phyloP scores from a whole-genome alignment of 2,888 invertebrate species.

The Andrena hattorfiana region DNA sequence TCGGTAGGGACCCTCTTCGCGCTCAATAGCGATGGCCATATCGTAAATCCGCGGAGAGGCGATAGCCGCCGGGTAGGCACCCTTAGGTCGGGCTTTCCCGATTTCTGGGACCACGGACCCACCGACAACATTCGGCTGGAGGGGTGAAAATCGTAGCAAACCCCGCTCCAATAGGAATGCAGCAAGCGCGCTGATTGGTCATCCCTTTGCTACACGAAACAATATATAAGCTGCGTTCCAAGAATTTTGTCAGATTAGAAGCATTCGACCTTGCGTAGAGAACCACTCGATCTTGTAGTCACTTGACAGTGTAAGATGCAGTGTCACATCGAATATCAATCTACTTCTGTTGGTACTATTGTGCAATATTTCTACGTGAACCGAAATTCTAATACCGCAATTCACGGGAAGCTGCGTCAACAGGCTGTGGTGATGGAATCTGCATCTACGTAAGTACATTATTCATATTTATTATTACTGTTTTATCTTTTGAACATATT shows the following conservation, averaged over 20 bases:
- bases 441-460: no score
- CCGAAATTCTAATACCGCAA: not conserved
- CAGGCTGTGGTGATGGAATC: no score
- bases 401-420: no score
- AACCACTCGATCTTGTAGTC: not conserved
- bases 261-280: not conserved
- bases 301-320: slow-evolving; percentile 1
- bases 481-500: no score
- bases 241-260: not conserved
- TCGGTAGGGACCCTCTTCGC: no score
- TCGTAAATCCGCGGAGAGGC: not conserved
- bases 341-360: slow-evolving; percentile 1
- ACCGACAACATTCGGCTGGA: not conserved
- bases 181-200: not conserved
- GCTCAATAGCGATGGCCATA: no score
- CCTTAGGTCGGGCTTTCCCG: not conserved
- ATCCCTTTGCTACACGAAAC: not conserved
- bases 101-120: not conserved
- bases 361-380: slow-evolving; percentile 3
- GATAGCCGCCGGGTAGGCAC: slow-evolving; percentile 1
- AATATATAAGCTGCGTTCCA: slow-evolving; percentile 1
- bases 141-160: not conserved
- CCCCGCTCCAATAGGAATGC: no score
- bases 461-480: no score
- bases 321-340: not conserved